Base-by-base conservation (phyloP, 2,888 invertebrate genomes). In the Orchesella flavescens region DNA sequence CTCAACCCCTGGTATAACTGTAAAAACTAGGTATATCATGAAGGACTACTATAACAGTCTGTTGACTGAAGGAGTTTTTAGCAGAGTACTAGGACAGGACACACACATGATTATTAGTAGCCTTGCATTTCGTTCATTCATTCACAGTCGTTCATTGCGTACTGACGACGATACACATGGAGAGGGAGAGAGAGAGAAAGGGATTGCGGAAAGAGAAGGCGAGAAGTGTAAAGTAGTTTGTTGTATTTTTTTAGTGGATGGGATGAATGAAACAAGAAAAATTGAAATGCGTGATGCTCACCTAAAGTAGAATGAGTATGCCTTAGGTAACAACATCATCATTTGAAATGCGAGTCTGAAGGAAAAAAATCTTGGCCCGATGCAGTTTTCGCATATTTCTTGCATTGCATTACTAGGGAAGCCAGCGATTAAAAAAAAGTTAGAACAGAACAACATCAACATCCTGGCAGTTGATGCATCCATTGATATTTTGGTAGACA, bases 51-150 rank as follows among this genome's bases (percentile, higher is more conserved):
- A 65, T n/a, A 17, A 65, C 44, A 2, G 5, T 49, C 15, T 49
- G 49, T 49, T 49, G 49, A 12, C 12, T 49, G 63, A 71, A 23
- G 43, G 66, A 66, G 68, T 68, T 49, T 15, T 68, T 68, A 66
- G 77, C 34, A 23, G 57, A 78, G 71, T 63, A 78, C 55, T 71
- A 78, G 23, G 24, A 82, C 73, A 77, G 73, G 83, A 83, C 71
- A 68, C 34, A 68, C 34, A 76, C 76, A 83, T 83, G 83, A 83
- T 83, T 83, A 83, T 83, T 83, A 83, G 83, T 83, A 83, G 83
- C 65, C 77, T 76, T 77, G 83, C 73, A 83, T 77, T 83, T 83
- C 83, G 72, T 66, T 77, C 76, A 83, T 71, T 77, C 83, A 83
- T 71, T 71, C 83, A 66, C 83, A 83, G 83, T 83, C 82, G 76